Percentiles rank a stretch among this genome's conserved stretches.
Conservation (phyloP, 2,113 vertebrate genomes). For the Gambusia affinis region DNA sequence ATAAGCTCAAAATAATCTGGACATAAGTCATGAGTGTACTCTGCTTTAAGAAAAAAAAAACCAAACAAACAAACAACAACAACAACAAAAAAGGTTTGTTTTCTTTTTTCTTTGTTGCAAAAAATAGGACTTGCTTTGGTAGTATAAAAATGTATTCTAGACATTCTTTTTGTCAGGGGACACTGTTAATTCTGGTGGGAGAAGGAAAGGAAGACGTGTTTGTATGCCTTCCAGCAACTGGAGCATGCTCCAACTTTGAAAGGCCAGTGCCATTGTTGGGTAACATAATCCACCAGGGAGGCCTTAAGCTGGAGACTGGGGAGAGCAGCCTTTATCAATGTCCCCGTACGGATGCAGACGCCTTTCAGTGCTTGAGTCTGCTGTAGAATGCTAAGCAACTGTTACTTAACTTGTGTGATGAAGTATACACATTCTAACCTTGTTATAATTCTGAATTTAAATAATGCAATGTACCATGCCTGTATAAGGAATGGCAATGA, state of each 20-base stretch:
- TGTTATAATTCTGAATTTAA: conserved; percentile 36
- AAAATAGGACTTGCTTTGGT: conserved; percentile 47
- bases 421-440: conserved; percentile 19
- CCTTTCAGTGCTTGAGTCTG: conserved; percentile 49
- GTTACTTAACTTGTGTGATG: conserved; percentile 23
- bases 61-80: too few species aligned
- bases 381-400: conserved; percentile 55
- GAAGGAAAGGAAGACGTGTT: conserved; percentile 45
- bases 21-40: neutral
- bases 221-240: conserved; percentile 65
- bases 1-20: neutral
- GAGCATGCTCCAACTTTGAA: conserved; percentile 69
- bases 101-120: conserved; percentile 26
- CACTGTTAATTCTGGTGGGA: conserved; percentile 45
- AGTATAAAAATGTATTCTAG: conserved; percentile 49
- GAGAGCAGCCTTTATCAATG: conserved; percentile 39
- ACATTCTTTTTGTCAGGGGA: conserved; percentile 46
- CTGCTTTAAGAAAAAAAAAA: neutral
- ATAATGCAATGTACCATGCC: conserved; percentile 15
- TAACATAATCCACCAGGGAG: conserved; percentile 74
- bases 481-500: conserved; percentile 33
- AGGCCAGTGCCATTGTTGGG: conserved; percentile 71
- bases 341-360: conserved; percentile 49
- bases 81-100: neutral
- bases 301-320: conserved; percentile 59